Evolutionary conservation across 2,113 vertebrate genomes (phyloP).

Genomic region (Dicentrarchus labrax): DNA sequence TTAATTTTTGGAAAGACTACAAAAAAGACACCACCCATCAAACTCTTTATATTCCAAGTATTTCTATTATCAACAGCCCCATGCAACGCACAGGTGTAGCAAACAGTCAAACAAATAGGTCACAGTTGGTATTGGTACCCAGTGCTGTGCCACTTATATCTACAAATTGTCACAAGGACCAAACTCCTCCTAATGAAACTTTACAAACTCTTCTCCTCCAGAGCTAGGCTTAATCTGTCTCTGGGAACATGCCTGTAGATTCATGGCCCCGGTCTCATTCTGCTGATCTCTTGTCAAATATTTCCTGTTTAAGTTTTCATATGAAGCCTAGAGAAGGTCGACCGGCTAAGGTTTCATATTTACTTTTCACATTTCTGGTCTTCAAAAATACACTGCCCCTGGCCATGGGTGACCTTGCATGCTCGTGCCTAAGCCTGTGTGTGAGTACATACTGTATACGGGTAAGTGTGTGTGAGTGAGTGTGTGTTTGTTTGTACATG

Average conservation of each 20-base stretch:
- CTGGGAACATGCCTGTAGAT: constrained; percentile 30
- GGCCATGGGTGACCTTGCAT: constrained; percentile 59
- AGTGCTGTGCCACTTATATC: neutral
- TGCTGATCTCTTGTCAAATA: constrained; percentile 58
- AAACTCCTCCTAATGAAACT: neutral
- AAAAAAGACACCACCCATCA: neutral
- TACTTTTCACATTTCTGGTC: constrained; percentile 67
- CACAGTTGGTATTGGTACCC: neutral
- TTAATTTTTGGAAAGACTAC: neutral
- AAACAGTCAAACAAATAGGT: neutral
- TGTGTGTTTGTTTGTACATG: constrained; percentile 14
- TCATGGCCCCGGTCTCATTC: constrained; percentile 30
- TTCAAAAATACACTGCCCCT: constrained; percentile 65
- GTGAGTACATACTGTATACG: constrained; percentile 45
- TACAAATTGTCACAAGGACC: neutral
- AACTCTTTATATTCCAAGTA: neutral
- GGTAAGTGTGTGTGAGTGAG: constrained; percentile 31
- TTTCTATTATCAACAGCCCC: neutral
- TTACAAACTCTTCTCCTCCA: neutral
- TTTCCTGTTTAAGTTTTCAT: constrained; percentile 62
- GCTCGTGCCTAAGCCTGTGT: constrained; percentile 49
- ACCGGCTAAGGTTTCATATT: constrained; percentile 57
- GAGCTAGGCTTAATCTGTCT: constrained; percentile 1
- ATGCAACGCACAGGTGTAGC: neutral
- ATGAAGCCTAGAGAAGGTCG: constrained; percentile 30